These are phyloP conservation scores for Drosophila pandora DNA, from an alignment of 1,140 invertebrate genomes.

Conservation along the genomic window DNA sequence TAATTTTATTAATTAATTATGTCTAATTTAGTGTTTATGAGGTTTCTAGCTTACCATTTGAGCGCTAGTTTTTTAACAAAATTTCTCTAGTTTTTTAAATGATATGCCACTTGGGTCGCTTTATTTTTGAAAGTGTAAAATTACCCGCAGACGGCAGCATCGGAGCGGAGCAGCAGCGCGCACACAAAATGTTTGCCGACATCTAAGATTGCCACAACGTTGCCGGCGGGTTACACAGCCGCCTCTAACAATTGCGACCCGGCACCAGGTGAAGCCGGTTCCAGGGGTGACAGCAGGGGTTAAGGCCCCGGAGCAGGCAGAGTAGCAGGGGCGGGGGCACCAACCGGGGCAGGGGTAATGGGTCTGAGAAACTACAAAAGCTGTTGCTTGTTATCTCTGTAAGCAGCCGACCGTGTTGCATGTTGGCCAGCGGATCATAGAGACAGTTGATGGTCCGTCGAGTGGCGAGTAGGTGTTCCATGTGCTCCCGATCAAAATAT, in stretches of 20 bases:
- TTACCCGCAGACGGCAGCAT: background rate
- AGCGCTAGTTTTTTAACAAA: too few relatives aligned
- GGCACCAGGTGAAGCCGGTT: background rate
- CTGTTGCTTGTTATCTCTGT: slow-evolving; percentile 79
- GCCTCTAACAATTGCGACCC: slow-evolving; percentile 11
- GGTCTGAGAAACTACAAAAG: slow-evolving; percentile 29
- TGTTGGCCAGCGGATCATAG: slow-evolving; percentile 52
- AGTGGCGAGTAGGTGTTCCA: background rate
- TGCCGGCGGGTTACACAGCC: slow-evolving; percentile 67
- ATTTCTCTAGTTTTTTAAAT: too few relatives aligned
- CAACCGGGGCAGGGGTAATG: background rate
- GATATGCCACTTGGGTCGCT: background rate
- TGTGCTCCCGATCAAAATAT: background rate
- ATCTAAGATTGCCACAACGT: slow-evolving; percentile 78
- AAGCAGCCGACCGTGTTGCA: slow-evolving; percentile 55
- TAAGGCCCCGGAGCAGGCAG: background rate
- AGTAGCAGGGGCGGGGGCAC: background rate
- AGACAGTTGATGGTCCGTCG: slow-evolving; percentile 6
- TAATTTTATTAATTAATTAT: too few relatives aligned
- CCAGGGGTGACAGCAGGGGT: background rate
- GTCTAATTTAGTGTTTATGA: too few relatives aligned
- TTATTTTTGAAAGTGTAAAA: slow-evolving; percentile 3
- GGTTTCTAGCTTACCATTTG: too few relatives aligned
- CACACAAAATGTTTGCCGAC: slow-evolving; percentile 77
- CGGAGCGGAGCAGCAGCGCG: slow-evolving; percentile 50